Percentiles rank a stretch among this genome's conserved stretches.
Evolutionary conservation across 2,113 vertebrate species (phyloP).

Genomic region (Malurus melanocephalus): DNA sequence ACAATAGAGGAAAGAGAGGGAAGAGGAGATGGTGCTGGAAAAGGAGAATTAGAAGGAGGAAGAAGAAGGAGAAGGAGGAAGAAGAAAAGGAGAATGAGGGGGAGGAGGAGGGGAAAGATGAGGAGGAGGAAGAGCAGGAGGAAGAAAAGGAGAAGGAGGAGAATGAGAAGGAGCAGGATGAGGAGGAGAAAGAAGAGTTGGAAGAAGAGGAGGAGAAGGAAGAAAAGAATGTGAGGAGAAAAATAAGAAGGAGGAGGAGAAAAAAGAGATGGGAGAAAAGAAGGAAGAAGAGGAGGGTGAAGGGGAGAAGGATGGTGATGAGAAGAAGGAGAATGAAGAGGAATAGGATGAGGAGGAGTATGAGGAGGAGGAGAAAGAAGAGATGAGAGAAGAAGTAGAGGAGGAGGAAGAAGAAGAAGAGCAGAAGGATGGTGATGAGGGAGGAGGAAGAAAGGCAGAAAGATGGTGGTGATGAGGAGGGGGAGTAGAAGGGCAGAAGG

Average conservation of each 20-base stretch:
- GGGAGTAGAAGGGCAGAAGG: background rate
- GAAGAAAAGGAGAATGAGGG: background rate
- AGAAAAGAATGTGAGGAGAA: background rate
- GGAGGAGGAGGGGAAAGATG: background rate
- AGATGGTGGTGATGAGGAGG: too few species aligned
- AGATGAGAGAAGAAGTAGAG: too few species aligned
- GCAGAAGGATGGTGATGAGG: background rate
- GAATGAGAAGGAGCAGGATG: accelerated
- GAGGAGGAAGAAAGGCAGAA: accelerated
- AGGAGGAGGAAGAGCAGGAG: background rate
- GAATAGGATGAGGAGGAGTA: too few species aligned
- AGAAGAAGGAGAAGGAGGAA: background rate
- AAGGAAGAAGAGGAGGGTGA: too few species aligned
- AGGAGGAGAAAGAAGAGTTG: background rate
- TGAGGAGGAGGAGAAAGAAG: background rate
- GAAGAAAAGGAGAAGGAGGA: background rate
- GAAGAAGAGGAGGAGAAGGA: too few species aligned
- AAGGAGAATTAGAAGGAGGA: background rate
- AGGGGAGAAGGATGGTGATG: background rate
- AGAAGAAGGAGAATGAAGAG: accelerated
- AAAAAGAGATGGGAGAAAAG: accelerated
- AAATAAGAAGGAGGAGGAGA: accelerated
- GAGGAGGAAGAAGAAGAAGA: too few species aligned
- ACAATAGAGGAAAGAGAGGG: too few species aligned
- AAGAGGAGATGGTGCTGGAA: too few species aligned